phyloP scores from a whole-genome alignment of 2,113 vertebrate genomes.

The Scomber colias region DNA sequence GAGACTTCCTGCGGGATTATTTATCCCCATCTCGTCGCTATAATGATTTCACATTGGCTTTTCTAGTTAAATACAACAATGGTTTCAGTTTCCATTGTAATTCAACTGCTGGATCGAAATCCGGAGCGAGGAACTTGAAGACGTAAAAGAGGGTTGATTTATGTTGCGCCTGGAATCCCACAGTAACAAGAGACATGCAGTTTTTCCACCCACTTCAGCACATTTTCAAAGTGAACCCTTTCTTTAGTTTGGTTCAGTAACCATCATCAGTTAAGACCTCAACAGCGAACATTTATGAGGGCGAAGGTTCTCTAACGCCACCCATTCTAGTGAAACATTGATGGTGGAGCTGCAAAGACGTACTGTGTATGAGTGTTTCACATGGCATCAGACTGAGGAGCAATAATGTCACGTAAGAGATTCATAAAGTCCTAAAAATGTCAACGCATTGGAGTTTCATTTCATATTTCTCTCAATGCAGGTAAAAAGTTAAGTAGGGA shows the following conservation, averaged over 20 bases:
- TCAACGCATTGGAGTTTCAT: neutral
- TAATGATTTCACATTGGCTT: no score
- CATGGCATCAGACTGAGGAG: neutral
- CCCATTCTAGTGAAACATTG: conserved; percentile 25
- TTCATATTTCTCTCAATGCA: neutral
- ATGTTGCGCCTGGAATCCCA: conserved; percentile 47
- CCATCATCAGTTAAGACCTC: conserved; percentile 38
- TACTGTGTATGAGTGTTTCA: neutral
- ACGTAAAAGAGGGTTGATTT: conserved; percentile 19
- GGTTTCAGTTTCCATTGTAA: neutral
- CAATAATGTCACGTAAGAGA: neutral
- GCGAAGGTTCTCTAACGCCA: neutral
- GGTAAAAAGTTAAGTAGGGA: neutral
- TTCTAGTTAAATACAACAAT: neutral
- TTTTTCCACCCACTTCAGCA: conserved; percentile 70
- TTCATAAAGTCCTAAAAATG: neutral
- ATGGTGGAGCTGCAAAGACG: neutral
- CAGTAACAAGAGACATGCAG: conserved; percentile 61
- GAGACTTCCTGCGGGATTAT: no score
- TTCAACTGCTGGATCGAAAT: neutral
- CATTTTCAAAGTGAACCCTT: conserved; percentile 42
- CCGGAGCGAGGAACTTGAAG: neutral
- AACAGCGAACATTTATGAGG: conserved; percentile 32
- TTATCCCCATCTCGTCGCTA: no score
- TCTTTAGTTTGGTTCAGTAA: conserved; percentile 47